These are phyloP conservation scores for Pseudopleuronectes americanus DNA, from an alignment of 2,797 vertebrate genomes.

Conservation along the genomic window DNA sequence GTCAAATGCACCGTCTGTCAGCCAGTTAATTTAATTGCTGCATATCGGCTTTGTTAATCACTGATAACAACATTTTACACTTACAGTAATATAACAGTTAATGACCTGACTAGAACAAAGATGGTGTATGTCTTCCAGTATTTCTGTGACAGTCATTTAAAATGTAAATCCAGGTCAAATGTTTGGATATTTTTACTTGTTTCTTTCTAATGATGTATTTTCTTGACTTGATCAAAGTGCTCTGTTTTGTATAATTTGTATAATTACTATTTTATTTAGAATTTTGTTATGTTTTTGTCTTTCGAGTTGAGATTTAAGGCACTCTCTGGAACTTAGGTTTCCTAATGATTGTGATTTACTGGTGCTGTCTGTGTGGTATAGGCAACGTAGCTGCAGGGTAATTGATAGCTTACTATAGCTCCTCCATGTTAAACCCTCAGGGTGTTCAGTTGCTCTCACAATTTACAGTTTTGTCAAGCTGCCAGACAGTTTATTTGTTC, in stretches of 20 bases:
- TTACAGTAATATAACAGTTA: neutral
- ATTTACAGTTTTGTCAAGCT: constrained; percentile 24
- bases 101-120: neutral
- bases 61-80: constrained; percentile 22
- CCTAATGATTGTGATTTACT: constrained; percentile 12
- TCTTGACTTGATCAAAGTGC: too few species aligned
- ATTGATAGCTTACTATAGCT: constrained; percentile 14
- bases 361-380: constrained; percentile 5
- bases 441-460: constrained; percentile 6
- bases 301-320: too few species aligned
- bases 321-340: neutral
- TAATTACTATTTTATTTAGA: too few species aligned
- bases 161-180: neutral
- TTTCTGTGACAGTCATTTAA: neutral
- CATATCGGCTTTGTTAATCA: constrained; percentile 23
- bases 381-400: neutral
- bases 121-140: neutral
- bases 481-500: constrained; percentile 12
- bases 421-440: constrained; percentile 1
- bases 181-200: neutral
- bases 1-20: constrained; percentile 11
- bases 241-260: too few species aligned
- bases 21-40: constrained; percentile 7
- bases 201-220: too few species aligned
- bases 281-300: too few species aligned